These are phyloP conservation scores for Beris chalybata DNA, from an alignment of 2,888 invertebrate genomes.

Conservation along the genomic window DNA sequence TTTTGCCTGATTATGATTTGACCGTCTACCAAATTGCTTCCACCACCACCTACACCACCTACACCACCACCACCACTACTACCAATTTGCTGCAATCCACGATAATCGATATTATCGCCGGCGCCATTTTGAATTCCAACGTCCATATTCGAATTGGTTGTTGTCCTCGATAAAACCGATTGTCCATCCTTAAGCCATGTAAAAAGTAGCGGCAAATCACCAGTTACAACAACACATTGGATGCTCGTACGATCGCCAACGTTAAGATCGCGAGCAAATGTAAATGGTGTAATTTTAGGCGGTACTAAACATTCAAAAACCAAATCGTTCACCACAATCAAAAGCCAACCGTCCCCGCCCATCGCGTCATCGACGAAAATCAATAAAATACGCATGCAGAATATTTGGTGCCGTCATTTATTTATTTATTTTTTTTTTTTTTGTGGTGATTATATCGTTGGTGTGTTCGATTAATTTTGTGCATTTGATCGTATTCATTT, in stretches of 20 bases:
- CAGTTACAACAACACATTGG: slow-evolving; percentile 64
- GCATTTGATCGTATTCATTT: too few species aligned
- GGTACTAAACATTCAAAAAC: slow-evolving; percentile 58
- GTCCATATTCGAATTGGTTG: slow-evolving; percentile 39
- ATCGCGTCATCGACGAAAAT: too few species aligned
- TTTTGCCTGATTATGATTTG: slow-evolving; percentile 62
- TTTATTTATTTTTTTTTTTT: too few species aligned
- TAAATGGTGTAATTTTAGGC: slow-evolving; percentile 68
- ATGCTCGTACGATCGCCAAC: slow-evolving; percentile 64
- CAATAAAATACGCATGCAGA: too few species aligned
- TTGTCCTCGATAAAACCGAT: slow-evolving; percentile 47
- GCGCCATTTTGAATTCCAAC: slow-evolving; percentile 46
- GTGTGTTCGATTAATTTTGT: too few species aligned
- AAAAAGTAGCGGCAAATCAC: slow-evolving; percentile 66
- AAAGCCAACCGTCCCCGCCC: not conserved
- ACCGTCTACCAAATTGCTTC: slow-evolving; percentile 44
- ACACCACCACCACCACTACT: not conserved
- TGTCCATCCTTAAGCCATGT: slow-evolving; percentile 66
- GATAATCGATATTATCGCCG: slow-evolving; percentile 43
- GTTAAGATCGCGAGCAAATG: slow-evolving; percentile 65
- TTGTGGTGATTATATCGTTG: too few species aligned
- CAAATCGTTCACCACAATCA: too few species aligned
- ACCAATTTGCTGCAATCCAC: slow-evolving; percentile 35
- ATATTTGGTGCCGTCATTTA: too few species aligned
- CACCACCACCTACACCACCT: not conserved